Conservation (phyloP, 2,113 vertebrate genomes). For the Takifugu bimaculatus region DNA sequence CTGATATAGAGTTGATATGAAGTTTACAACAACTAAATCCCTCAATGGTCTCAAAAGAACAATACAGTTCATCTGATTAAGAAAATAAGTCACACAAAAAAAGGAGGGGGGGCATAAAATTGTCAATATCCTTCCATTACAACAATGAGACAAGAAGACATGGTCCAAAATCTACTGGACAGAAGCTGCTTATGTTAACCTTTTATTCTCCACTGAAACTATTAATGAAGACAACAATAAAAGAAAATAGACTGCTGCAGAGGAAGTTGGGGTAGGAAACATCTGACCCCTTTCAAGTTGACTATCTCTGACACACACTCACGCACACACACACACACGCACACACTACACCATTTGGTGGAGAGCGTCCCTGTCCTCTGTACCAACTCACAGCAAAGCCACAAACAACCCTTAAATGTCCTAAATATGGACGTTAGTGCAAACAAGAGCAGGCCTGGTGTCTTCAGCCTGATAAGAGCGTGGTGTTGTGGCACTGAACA, state of each 20-base stretch:
- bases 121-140: too few relatives aligned
- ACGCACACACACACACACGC: slow-evolving; percentile 12
- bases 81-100: too few relatives aligned
- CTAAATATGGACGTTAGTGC: not conserved
- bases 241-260: slow-evolving; percentile 22
- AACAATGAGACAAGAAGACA: too few relatives aligned
- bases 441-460: not conserved
- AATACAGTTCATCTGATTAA: too few relatives aligned
- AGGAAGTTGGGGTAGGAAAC: slow-evolving; percentile 9
- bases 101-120: too few relatives aligned
- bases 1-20: too few relatives aligned
- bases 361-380: too few relatives aligned
- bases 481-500: not conserved
- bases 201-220: not conserved
- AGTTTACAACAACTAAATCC: too few relatives aligned
- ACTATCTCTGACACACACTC: slow-evolving; percentile 13
- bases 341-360: not conserved
- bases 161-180: too few relatives aligned
- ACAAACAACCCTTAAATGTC: not conserved
- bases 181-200: too few relatives aligned
- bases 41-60: too few relatives aligned
- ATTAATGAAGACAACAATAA: slow-evolving; percentile 36
- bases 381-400: not conserved
- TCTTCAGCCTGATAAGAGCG: not conserved
- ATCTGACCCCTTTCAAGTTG: slow-evolving; percentile 43